Conservation (phyloP, 2,797 vertebrate species). For the Rhinichthys osculus region DNA sequence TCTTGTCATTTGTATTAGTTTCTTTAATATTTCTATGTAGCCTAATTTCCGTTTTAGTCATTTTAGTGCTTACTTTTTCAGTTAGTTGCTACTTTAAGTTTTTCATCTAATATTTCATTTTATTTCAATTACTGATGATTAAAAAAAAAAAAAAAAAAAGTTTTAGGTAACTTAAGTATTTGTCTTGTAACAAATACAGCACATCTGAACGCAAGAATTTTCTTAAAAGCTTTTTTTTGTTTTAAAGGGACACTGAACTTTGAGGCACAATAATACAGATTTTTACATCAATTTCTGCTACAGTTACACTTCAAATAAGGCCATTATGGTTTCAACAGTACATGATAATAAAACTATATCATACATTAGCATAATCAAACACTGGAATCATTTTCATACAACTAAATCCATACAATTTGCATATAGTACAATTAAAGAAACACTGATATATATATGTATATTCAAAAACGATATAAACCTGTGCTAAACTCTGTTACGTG, state of each 20-base stretch:
- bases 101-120: background rate
- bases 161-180: background rate
- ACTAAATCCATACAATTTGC: conserved; percentile 34
- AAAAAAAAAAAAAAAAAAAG: too few species aligned
- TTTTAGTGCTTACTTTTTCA: background rate
- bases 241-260: conserved; percentile 41
- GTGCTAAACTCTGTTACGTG: background rate
- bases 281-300: conserved; percentile 61
- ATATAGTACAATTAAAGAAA: conserved; percentile 31
- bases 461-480: conserved; percentile 31
- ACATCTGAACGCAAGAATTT: background rate
- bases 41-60: background rate
- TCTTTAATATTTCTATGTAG: background rate
- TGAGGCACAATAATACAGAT: conserved; percentile 62
- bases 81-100: background rate
- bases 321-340: conserved; percentile 73
- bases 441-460: conserved; percentile 8
- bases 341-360: conserved; percentile 52
- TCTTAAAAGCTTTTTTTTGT: background rate
- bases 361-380: conserved; percentile 32
- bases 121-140: background rate
- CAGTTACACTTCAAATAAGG: conserved; percentile 71
- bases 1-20: background rate
- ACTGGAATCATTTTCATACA: conserved; percentile 18
- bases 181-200: background rate